Evolutionary conservation across 2,113 vertebrate genomes (phyloP), one percentile per base, ranked within the genome.

Genomic region (Prunella himalayana): DNA sequence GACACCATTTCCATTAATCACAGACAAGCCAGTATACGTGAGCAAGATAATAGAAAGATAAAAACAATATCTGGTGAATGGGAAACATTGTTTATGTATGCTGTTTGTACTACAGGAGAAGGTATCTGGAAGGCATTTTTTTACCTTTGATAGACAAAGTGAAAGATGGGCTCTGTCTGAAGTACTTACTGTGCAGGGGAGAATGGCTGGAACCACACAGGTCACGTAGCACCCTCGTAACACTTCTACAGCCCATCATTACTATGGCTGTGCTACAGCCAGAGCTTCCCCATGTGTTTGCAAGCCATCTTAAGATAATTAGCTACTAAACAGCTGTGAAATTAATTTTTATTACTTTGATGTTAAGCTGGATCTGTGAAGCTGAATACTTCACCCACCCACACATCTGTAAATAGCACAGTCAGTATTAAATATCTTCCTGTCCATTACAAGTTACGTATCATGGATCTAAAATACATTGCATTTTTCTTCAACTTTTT

Each of bases 1-100:
- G 97, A 98, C 78, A 97, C 95, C 81, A 97, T 97, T 98, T 98
- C 98, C 96, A 98, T 98, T 98, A 98, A 98, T 98, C 98, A 97
- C 91, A 98, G 96, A 96, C 92, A 95, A 98, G 94, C 80, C 83
- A 88, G 82, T 65, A 72, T 96, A 96, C 82, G 68, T 97, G 97
- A 98, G 97, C 94, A 95, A 97, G 97, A 97, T 97, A 97, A 98
- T 82, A 92, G 95, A 97, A 97, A 97, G 92, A 93, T 93, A 96
- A 91, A 97, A 97, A 41, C 86, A 90, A 0, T 94, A 95, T 92
- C 90, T 97, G 84, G 72, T 80, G 97, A 91, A 79, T 18, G 23
- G 89, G 90, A 95, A 96, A 89, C 81, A 90, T 85, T 86, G 88
- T 94, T 97, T 96, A 96, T 94, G 94, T 95, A 95, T 97, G 96